These are phyloP conservation scores for Papilio demoleus DNA, from an alignment of 2,888 invertebrate species.

Conservation along the genomic window DNA sequence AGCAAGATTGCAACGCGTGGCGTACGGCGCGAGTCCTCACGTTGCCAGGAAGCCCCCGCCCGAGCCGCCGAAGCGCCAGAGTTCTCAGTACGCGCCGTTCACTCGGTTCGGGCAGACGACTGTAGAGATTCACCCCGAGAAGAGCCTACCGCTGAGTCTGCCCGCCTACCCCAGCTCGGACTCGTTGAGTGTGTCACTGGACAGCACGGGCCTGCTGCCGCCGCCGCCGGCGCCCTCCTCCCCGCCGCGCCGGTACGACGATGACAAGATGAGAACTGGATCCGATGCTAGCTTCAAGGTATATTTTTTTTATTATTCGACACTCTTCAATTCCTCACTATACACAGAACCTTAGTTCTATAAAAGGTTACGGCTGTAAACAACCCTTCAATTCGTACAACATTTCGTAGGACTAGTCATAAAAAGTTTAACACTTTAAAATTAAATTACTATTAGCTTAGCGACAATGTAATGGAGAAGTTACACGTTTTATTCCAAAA, in stretches of 20 bases:
- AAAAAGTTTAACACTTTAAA: too few relatives aligned
- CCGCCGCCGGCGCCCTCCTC: slow-evolving; percentile 87
- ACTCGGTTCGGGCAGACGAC: slow-evolving; percentile 83
- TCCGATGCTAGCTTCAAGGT: slow-evolving; percentile 94
- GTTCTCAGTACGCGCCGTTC: slow-evolving; percentile 80
- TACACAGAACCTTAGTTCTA: too few relatives aligned
- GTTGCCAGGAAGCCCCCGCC: slow-evolving; percentile 91
- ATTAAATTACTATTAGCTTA: too few relatives aligned
- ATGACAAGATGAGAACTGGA: slow-evolving; percentile 85
- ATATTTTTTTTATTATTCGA: slow-evolving; percentile 45
- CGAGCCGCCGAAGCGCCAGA: slow-evolving; percentile 90
- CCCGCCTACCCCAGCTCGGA: slow-evolving; percentile 87
- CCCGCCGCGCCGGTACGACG: slow-evolving; percentile 81
- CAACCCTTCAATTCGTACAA: too few relatives aligned
- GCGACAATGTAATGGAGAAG: too few relatives aligned
- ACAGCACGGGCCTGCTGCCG: slow-evolving; percentile 85
- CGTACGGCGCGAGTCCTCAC: slow-evolving; percentile 87
- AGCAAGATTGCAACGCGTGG: slow-evolving; percentile 78
- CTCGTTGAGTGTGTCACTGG: slow-evolving; percentile 85
- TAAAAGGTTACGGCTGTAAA: too few relatives aligned
- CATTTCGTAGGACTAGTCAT: too few relatives aligned
- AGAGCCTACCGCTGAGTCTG: slow-evolving; percentile 84
- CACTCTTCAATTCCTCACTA: background rate
- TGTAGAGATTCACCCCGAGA: slow-evolving; percentile 83
- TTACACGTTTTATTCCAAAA: too few relatives aligned